phyloP scores from a whole-genome alignment of 2,888 invertebrate species.

The Andricus quercusramuli region DNA sequence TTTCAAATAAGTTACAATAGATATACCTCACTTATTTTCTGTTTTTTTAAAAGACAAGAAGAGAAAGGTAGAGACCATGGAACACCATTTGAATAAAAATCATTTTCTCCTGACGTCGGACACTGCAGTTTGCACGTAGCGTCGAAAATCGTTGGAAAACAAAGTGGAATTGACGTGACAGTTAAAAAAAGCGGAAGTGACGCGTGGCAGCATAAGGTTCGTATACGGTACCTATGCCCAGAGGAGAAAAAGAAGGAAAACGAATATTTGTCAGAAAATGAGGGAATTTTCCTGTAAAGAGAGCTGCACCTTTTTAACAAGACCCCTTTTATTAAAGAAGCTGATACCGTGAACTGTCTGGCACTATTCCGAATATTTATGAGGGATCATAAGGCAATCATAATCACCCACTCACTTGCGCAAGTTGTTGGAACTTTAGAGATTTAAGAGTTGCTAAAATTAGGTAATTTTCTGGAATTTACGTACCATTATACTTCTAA shows the following conservation, averaged over 20 bases:
- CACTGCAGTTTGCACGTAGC: conserved; percentile 7
- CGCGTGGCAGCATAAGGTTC: conserved; percentile 32
- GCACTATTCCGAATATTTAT: conserved; percentile 34
- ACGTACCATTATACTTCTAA: not conserved
- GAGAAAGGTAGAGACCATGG: not conserved
- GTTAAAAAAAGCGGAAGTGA: conserved; percentile 28
- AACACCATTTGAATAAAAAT: conserved; percentile 21
- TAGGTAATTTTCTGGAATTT: not conserved
- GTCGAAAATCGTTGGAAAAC: conserved; percentile 26
- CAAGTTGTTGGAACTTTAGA: not conserved
- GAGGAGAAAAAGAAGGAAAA: not conserved
- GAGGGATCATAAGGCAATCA: conserved; percentile 26
- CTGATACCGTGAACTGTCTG: conserved; percentile 24
- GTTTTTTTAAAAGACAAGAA: too few relatives aligned
- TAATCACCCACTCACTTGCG: conserved; percentile 25
- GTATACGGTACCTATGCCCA: not conserved
- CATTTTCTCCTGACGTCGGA: conserved; percentile 13
- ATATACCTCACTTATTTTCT: too few relatives aligned
- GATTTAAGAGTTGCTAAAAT: not conserved
- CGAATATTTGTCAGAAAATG: conserved; percentile 37
- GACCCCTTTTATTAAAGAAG: conserved; percentile 20
- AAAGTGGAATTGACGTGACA: conserved; percentile 34
- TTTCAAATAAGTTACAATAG: too few relatives aligned
- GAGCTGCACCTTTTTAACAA: not conserved
- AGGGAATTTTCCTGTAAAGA: conserved; percentile 6